phyloP scores from a whole-genome alignment of 2,113 vertebrate species.

The Otocyon megalotis region DNA sequence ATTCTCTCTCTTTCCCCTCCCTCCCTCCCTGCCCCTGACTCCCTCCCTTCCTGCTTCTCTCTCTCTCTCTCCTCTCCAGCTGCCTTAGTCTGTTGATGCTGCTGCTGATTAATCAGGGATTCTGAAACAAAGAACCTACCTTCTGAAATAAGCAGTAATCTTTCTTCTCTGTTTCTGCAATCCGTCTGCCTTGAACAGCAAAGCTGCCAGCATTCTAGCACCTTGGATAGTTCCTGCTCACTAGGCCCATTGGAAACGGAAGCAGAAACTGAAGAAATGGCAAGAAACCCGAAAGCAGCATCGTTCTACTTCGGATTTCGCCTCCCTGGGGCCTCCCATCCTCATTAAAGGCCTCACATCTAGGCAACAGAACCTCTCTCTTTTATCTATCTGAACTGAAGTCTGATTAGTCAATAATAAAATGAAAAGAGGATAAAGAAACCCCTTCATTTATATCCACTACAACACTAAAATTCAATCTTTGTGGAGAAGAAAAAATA shows the following conservation, averaged over 20 bases:
- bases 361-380: slow-evolving; percentile 78
- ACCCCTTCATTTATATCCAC: slow-evolving; percentile 72
- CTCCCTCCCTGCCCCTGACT: slow-evolving; percentile 71
- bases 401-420: slow-evolving; percentile 83
- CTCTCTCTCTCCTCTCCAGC: slow-evolving; percentile 86
- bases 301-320: slow-evolving; percentile 79
- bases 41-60: slow-evolving; percentile 80
- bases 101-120: slow-evolving; percentile 89
- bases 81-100: slow-evolving; percentile 86
- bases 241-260: slow-evolving; percentile 82
- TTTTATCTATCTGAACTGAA: slow-evolving; percentile 80
- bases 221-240: slow-evolving; percentile 88
- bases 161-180: slow-evolving; percentile 84
- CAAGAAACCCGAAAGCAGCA: slow-evolving; percentile 79
- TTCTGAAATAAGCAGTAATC: slow-evolving; percentile 86
- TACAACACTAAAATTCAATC: slow-evolving; percentile 54
- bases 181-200: slow-evolving; percentile 83
- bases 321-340: slow-evolving; percentile 81
- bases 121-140: slow-evolving; percentile 92
- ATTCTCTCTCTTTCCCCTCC: slow-evolving; percentile 34
- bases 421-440: slow-evolving; percentile 44
- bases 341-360: slow-evolving; percentile 81
- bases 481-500: slow-evolving; percentile 75
- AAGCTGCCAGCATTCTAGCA: slow-evolving; percentile 87
- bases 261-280: slow-evolving; percentile 77